Conservation (phyloP, 2,797 vertebrate genomes). For the Characodon lateralis region DNA sequence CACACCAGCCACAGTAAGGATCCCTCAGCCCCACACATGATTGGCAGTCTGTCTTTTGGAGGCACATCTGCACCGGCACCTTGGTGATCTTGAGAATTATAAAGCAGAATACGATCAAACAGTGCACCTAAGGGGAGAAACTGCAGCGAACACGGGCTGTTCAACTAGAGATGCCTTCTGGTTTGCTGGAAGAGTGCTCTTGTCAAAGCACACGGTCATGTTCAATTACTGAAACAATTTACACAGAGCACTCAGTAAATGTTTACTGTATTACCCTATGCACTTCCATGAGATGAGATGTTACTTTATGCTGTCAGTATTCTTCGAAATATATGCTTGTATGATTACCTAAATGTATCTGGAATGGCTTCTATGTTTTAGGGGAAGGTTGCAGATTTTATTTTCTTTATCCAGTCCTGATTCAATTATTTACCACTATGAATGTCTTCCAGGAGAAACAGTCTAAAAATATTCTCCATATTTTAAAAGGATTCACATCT, state of each 20-base stretch:
- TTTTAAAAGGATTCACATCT: slow-evolving; percentile 17
- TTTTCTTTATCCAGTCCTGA: slow-evolving; percentile 2
- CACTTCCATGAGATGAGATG: slow-evolving; percentile 9
- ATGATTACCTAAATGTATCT: neutral
- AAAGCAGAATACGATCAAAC: slow-evolving; percentile 49
- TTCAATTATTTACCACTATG: slow-evolving; percentile 11
- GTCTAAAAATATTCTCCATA: slow-evolving; percentile 22
- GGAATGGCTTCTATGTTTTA: neutral
- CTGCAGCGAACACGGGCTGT: slow-evolving; percentile 28
- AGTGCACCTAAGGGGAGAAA: slow-evolving; percentile 33
- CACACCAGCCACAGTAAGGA: slow-evolving; percentile 98
- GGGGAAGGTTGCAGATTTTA: neutral
- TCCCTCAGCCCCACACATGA: slow-evolving; percentile 87
- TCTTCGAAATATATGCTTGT: neutral
- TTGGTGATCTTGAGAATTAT: slow-evolving; percentile 84
- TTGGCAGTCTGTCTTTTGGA: slow-evolving; percentile 82
- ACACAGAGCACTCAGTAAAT: slow-evolving; percentile 16
- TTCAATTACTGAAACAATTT: slow-evolving; percentile 24
- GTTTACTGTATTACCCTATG: slow-evolving; percentile 18
- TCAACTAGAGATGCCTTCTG: slow-evolving; percentile 19
- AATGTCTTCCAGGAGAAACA: slow-evolving; percentile 12
- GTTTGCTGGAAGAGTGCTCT: slow-evolving; percentile 27
- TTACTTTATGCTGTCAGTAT: neutral
- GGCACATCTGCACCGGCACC: slow-evolving; percentile 90
- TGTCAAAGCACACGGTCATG: slow-evolving; percentile 13